These are phyloP conservation scores for Phymorhynchus buccinoides DNA, from an alignment of 1,140 invertebrate species.

Conservation along the genomic window DNA sequence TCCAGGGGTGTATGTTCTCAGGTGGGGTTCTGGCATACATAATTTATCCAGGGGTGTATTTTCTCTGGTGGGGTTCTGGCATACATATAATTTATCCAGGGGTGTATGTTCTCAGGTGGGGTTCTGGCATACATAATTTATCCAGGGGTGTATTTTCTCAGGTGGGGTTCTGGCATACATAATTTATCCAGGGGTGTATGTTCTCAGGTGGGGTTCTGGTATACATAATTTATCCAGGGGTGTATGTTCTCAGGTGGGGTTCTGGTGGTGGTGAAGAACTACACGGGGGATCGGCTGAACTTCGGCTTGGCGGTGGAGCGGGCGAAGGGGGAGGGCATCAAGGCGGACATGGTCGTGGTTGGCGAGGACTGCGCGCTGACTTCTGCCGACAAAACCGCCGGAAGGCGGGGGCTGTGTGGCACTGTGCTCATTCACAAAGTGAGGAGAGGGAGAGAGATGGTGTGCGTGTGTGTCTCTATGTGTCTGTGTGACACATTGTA, in stretches of 20 bases:
- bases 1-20: too few relatives aligned
- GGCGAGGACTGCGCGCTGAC: constrained; percentile 83
- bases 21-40: too few relatives aligned
- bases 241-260: constrained; percentile 77
- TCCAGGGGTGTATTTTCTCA: too few relatives aligned
- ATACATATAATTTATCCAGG: too few relatives aligned
- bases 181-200: too few relatives aligned
- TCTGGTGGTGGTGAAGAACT: constrained; percentile 86
- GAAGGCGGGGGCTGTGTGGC: constrained; percentile 84
- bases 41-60: too few relatives aligned
- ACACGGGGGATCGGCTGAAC: constrained; percentile 90
- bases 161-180: too few relatives aligned
- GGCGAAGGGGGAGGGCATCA: constrained; percentile 79
- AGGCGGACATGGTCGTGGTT: constrained; percentile 81
- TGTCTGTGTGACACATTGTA: neutral
- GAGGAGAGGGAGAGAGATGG: neutral
- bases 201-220: too few relatives aligned
- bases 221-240: too few relatives aligned
- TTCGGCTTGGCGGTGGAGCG: constrained; percentile 87
- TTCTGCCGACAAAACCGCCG: constrained; percentile 75
- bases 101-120: too few relatives aligned
- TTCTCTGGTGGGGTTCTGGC: too few relatives aligned
- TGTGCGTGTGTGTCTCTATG: neutral
- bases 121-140: too few relatives aligned
- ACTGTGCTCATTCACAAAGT: constrained; percentile 84